Evolutionary conservation across 2,797 vertebrate genomes (phyloP).

Genomic region (Lates japonicus): DNA sequence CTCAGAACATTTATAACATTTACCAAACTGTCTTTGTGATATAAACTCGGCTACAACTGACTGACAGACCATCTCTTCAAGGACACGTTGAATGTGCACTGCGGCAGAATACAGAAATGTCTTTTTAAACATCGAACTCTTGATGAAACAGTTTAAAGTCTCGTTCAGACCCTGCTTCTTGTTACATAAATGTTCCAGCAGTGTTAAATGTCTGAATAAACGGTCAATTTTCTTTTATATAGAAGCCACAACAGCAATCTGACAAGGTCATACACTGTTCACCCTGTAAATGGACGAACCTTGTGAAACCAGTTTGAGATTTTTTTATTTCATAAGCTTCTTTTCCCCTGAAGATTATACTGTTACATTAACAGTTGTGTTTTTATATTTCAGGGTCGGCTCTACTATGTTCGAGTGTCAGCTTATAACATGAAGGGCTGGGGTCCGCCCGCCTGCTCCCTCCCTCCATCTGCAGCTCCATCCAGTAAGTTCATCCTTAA

Average conservation of each 20-base stretch:
- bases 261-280: not conserved
- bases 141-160: not conserved
- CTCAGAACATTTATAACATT: too few relatives aligned
- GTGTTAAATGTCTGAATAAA: not conserved
- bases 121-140: too few relatives aligned
- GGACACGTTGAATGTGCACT: too few relatives aligned
- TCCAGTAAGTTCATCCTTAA: constrained; percentile 89
- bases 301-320: not conserved
- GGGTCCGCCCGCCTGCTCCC: constrained; percentile 89
- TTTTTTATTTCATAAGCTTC: not conserved
- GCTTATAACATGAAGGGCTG: constrained; percentile 98
- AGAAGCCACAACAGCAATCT: not conserved
- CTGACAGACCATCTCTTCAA: too few relatives aligned
- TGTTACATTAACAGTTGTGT: not conserved
- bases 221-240: not conserved
- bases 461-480: constrained; percentile 90
- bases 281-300: too few relatives aligned
- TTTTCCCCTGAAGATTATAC: too few relatives aligned
- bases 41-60: too few relatives aligned
- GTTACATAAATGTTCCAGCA: not conserved
- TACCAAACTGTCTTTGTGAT: not conserved
- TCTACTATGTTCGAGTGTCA: constrained; percentile 91
- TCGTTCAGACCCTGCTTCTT: not conserved
- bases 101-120: not conserved
- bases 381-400: constrained; percentile 85